These are phyloP conservation scores for Arge pagana DNA, from an alignment of 2,888 invertebrate species.

Conservation along the genomic window DNA sequence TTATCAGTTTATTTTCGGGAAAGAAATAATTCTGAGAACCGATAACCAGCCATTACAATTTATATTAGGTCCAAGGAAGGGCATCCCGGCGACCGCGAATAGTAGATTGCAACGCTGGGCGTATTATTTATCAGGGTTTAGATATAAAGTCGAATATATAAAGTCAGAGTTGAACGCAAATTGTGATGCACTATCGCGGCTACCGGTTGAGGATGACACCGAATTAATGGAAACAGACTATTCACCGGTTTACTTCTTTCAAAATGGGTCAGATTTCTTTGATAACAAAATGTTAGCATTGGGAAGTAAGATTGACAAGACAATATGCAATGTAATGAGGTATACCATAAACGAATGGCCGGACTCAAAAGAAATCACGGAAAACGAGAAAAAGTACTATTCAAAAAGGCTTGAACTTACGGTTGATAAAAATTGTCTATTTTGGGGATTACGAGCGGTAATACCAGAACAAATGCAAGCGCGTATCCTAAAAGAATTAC, in stretches of 20 bases:
- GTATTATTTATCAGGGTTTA: slow-evolving; percentile 28
- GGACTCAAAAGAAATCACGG: slow-evolving; percentile 6
- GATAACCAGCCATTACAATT: slow-evolving; percentile 28
- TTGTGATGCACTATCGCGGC: slow-evolving; percentile 23
- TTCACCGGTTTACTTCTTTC: slow-evolving; percentile 22
- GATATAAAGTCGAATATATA: slow-evolving; percentile 27
- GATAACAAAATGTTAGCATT: slow-evolving; percentile 20
- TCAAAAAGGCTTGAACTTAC: slow-evolving; percentile 14
- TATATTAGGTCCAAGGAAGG: slow-evolving; percentile 26
- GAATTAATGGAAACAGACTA: slow-evolving; percentile 16
- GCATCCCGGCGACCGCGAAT: slow-evolving; percentile 21
- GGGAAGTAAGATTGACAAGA: slow-evolving; percentile 23
- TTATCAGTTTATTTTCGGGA: slow-evolving; percentile 23
- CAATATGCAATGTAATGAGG: slow-evolving; percentile 14
- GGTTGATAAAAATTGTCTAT: slow-evolving; percentile 26
- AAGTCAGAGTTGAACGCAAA: slow-evolving; percentile 23
- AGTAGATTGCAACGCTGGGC: slow-evolving; percentile 27
- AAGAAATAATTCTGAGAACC: slow-evolving; percentile 26
- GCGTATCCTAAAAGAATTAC: slow-evolving; percentile 25
- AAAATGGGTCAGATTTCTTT: slow-evolving; percentile 9
- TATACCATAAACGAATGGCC: slow-evolving; percentile 25
- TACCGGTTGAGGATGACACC: slow-evolving; percentile 22
- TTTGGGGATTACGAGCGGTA: slow-evolving; percentile 26
- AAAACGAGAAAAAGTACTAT: slow-evolving; percentile 5
- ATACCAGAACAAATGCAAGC: slow-evolving; percentile 23